A percentile compares a stretch with the other conserved stretches of the same genome.
phyloP scores from a whole-genome alignment of 2,888 invertebrate genomes.

The Willowsia nigromaculata region DNA sequence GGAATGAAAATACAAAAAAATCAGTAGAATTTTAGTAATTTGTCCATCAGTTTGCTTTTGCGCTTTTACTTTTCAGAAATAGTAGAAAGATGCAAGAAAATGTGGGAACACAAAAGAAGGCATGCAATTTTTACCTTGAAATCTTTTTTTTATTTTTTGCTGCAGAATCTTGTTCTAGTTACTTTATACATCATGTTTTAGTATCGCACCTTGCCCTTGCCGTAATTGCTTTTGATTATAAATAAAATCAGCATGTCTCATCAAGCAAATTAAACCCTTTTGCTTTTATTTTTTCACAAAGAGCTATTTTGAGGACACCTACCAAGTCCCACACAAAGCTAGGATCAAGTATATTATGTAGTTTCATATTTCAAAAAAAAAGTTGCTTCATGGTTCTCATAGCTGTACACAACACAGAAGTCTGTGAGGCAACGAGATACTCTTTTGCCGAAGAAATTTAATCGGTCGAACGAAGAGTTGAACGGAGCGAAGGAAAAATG shows the following conservation, averaged over 20 bases:
- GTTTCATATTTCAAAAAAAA: slow-evolving; percentile 13
- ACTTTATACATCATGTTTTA: neutral
- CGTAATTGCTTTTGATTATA: neutral
- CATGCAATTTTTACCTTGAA: neutral
- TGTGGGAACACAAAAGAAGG: neutral
- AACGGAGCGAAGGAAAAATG: slow-evolving; percentile 5
- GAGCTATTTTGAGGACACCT: slow-evolving; percentile 19
- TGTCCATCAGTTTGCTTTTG: neutral
- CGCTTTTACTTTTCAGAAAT: neutral
- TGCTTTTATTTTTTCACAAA: neutral
- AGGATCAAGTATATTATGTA: neutral
- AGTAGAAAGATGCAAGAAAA: neutral
- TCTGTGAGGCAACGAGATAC: neutral
- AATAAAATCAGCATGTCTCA: neutral
- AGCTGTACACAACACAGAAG: neutral
- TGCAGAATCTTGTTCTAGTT: neutral
- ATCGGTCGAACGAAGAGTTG: slow-evolving; percentile 4
- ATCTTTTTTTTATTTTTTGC: neutral
- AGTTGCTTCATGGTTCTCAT: slow-evolving; percentile 12
- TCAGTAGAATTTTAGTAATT: neutral
- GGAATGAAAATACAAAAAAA: neutral
- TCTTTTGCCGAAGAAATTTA: slow-evolving; percentile 26
- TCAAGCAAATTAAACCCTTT: slow-evolving; percentile 38
- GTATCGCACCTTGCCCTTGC: neutral
- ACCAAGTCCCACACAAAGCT: slow-evolving; percentile 9